Evolutionary conservation across 2,888 invertebrate genomes (phyloP).

Genomic region (Amblyjoppa proteus): DNA sequence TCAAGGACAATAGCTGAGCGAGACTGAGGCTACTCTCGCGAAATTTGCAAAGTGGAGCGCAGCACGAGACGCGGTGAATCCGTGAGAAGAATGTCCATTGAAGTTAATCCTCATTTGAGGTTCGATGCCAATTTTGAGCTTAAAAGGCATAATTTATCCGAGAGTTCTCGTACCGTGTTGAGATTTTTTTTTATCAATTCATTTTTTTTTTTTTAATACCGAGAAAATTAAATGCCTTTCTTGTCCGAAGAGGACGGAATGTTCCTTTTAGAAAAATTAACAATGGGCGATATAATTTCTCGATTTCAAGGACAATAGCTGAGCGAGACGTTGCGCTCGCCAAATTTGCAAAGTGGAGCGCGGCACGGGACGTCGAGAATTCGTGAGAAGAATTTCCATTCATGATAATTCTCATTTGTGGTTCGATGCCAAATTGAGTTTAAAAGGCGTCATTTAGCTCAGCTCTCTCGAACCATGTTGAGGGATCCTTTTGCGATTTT

Average conservation of each 20-base stretch:
- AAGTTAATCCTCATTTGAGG: slow-evolving; percentile 28
- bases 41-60: slow-evolving; percentile 22
- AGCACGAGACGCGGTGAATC: slow-evolving; percentile 17
- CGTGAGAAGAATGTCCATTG: slow-evolving; percentile 12
- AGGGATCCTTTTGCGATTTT: too few species aligned
- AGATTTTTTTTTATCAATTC: too few species aligned
- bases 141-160: neutral
- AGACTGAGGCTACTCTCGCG: neutral
- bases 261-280: too few species aligned
- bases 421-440: slow-evolving; percentile 66
- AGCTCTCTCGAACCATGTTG: neutral
- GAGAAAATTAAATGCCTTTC: too few species aligned
- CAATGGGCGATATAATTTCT: neutral
- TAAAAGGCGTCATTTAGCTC: neutral
- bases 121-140: slow-evolving; percentile 71
- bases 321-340: neutral
- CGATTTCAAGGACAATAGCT: slow-evolving; percentile 13
- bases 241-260: too few species aligned
- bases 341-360: slow-evolving; percentile 19
- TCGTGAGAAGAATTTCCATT: slow-evolving; percentile 10
- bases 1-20: slow-evolving; percentile 23
- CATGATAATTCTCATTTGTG: slow-evolving; percentile 31
- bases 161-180: neutral
- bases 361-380: slow-evolving; percentile 14
- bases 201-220: too few species aligned